Percentiles rank a stretch among this genome's conserved stretches.
phyloP scores from a whole-genome alignment of 1,140 invertebrate genomes.

The Fopius arisanus region DNA sequence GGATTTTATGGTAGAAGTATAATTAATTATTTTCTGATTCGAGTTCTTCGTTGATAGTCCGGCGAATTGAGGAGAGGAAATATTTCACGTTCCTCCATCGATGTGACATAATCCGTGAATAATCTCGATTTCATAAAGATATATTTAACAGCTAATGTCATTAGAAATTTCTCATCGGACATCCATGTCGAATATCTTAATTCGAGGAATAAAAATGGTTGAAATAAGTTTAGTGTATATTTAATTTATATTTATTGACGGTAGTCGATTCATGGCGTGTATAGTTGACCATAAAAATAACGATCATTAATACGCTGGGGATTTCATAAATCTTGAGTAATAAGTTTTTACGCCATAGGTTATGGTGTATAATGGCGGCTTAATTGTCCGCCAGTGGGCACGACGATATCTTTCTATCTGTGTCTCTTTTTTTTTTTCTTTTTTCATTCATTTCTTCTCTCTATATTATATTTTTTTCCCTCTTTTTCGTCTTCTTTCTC shows the following conservation, averaged over 20 bases:
- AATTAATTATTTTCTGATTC: no score
- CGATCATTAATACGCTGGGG: constrained; percentile 47
- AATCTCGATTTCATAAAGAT: no score
- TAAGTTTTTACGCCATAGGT: constrained; percentile 49
- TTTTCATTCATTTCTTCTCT: constrained; percentile 12
- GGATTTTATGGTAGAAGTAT: no score
- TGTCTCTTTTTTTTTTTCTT: constrained; percentile 11
- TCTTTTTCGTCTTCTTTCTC: neutral
- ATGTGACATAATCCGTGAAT: no score
- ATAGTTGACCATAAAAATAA: constrained; percentile 43
- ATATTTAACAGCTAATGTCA: neutral
- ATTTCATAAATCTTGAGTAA: constrained; percentile 52
- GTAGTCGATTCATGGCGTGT: constrained; percentile 23
- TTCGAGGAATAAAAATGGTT: neutral
- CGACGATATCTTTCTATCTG: constrained; percentile 29
- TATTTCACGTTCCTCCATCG: no score
- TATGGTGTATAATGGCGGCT: constrained; percentile 47
- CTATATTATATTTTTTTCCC: constrained; percentile 14
- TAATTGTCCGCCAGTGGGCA: constrained; percentile 44
- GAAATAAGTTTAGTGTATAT: neutral
- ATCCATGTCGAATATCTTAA: neutral
- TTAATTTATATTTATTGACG: constrained; percentile 37
- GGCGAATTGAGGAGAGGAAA: no score
- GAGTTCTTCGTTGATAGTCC: no score
- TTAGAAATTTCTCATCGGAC: neutral